Evolutionary conservation across 2,888 invertebrate species (phyloP), one percentile per base, ranked within the genome.

Genomic region (Spilosoma lubricipeda): DNA sequence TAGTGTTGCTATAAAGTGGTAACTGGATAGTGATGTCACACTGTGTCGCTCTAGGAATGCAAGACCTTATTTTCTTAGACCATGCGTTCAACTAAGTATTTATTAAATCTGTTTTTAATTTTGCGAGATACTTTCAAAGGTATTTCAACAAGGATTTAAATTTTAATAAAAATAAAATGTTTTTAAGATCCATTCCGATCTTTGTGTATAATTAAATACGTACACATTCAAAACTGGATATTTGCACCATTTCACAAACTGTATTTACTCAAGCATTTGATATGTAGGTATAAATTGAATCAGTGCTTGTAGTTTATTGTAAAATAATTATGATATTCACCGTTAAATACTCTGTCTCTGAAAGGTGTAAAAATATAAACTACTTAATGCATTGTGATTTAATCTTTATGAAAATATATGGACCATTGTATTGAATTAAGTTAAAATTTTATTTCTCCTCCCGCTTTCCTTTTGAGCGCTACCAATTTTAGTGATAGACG

Each of bases 391-490:
- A 94, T 93, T 94, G 95, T 94, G 95, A 94, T 94, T 94, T 93
- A 93, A 90, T 92, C 92, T 93, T 90, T 93, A 92, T 93, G 91
- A 92, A 93, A 93, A 89, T 93, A 93, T 92, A 94, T 93, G 94
- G 95, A 94, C 94, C 94, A 95, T 94, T 93, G 91, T 92, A 92
- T 91, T 91, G 87, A 92, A 83, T 77, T 76, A 82, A 80, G 72
- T 73, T 75, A 83, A 77, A 81, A 84, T 90, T 91, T 91, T 81
- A 86, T 85, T 90, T 20, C 23, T 27, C 9, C 18, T 3, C 59
- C 59, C 27, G 15, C 30, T 63, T 56, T 5, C 5, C 59, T 27
- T 27, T 63, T 30, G 15, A 0, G 23, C 9, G 1, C 27, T 15
- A 30, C 2, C 5, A 15, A 15, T 18, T n/a, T n/a, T n/a, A 3